A percentile compares a stretch with the other conserved stretches of the same genome.
Evolutionary conservation across 2,888 invertebrate species (phyloP).

Genomic region (Stenichneumon culpator): DNA sequence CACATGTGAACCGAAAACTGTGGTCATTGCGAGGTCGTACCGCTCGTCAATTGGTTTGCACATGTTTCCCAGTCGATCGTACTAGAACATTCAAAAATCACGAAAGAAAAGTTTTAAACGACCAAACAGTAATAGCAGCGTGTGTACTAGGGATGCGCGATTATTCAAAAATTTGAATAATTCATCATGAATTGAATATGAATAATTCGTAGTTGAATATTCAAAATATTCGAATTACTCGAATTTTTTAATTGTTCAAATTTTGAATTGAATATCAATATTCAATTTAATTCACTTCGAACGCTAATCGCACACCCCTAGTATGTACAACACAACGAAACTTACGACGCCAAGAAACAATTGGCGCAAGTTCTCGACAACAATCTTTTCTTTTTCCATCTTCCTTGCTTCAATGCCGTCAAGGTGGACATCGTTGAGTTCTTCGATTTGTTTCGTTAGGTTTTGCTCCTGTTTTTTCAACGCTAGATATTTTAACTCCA

Average conservation of each 20-base stretch:
- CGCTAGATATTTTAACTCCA: conserved; percentile 91
- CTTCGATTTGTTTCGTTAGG: conserved; percentile 92
- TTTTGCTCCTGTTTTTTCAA: conserved; percentile 92
- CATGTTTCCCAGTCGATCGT: conserved; percentile 98
- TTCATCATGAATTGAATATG: too few relatives aligned
- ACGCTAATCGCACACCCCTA: too few relatives aligned
- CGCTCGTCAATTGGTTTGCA: conserved; percentile 98
- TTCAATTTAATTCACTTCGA: too few relatives aligned
- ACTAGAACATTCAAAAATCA: conserved; percentile 85
- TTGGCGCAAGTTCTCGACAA: conserved; percentile 96
- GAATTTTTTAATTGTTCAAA: background rate
- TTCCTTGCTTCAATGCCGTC: conserved; percentile 97
- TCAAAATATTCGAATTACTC: too few relatives aligned
- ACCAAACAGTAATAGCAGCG: background rate
- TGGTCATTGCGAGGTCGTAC: conserved; percentile 97
- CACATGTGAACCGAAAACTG: conserved; percentile 98
- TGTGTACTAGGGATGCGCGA: too few relatives aligned
- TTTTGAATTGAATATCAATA: too few relatives aligned
- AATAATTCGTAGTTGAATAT: too few relatives aligned
- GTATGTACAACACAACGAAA: background rate
- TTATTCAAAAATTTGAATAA: too few relatives aligned
- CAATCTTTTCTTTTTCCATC: conserved; percentile 95
- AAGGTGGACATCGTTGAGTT: conserved; percentile 95
- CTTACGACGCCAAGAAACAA: conserved; percentile 95
- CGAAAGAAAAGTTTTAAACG: background rate